Base-by-base conservation (phyloP, 2,797 vertebrate species). In the Sebastes kiyomatsui region DNA sequence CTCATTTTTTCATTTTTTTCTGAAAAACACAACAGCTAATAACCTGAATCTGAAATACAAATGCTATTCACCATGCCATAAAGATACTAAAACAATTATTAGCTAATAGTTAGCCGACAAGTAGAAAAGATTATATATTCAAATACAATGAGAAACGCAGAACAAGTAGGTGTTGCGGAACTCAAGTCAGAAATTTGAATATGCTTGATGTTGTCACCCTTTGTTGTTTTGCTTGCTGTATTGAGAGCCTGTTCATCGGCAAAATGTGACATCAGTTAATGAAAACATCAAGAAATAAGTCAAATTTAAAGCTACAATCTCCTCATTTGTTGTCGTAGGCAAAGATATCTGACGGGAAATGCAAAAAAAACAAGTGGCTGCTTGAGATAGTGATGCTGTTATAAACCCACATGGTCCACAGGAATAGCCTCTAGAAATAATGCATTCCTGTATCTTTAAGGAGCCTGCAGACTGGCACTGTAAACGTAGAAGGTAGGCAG, bases 41-140 rank as follows among this genome's bases (percentile, higher is more conserved):
- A 98, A 99, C 98, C 98, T 98, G 98, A 99, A 96, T 97, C 94
- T 91, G 96, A 96, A 96, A 98, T 99, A 99, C 98, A 99, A 99
- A 99, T 97, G 97, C 98, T 99, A 99, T 98, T 96, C 98, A 97
- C 98, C 98, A 99, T 99, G 98, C 98, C 98, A 97, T 98, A 95
- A 98, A 98, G 96, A 97, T 98, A 99, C 98, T 97, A 99, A 99
- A 99, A 99, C 98, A 98, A 98, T 97, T 97, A 98, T 97, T 97
- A 95, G 94, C 95, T 96, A 95, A 98, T 97, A 99, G 96, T 98
- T 97, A 98, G 98, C 97, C 73, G 96, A 99, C 98, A 97, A 99
- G 97, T 98, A 99, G 96, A 99, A 99, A 99, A 97, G 97, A 98
- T 99, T 98, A 99, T 99, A 98, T 99, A 98, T 97, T 98, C 97